Conservation (phyloP, 2,113 vertebrate species). For the Rafetus swinhoei region DNA sequence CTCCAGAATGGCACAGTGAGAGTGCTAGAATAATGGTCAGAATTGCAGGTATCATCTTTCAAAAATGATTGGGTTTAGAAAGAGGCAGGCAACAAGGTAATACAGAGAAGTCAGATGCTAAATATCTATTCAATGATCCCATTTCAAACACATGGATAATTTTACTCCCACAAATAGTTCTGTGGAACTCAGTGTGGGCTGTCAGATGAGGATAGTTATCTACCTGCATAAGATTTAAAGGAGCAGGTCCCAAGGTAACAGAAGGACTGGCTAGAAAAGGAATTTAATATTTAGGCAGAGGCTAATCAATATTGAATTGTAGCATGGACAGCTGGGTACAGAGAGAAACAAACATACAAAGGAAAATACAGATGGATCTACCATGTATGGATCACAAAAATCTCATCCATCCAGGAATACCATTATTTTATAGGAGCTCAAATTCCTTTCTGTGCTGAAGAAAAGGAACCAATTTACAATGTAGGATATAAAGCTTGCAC, state of each 20-base stretch:
- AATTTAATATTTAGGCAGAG: background rate
- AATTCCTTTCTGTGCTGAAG: slow-evolving; percentile 3
- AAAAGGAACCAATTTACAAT: background rate
- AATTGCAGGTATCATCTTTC: background rate
- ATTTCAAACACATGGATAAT: background rate
- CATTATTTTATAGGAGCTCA: background rate
- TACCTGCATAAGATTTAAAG: background rate
- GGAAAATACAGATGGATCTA: background rate
- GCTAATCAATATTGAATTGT: background rate
- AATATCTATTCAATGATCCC: background rate
- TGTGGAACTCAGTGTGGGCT: background rate
- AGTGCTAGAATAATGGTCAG: background rate
- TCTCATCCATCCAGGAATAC: background rate
- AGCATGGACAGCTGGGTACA: background rate
- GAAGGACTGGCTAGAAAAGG: background rate
- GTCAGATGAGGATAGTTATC: background rate
- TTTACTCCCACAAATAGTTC: background rate
- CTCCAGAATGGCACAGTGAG: background rate
- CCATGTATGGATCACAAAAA: background rate
- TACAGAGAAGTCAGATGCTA: background rate
- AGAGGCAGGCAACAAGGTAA: background rate
- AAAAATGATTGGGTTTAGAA: background rate
- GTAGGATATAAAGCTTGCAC: background rate
- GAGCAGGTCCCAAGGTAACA: background rate
- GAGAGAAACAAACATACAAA: background rate